A percentile compares a stretch with the other conserved stretches of the same genome.
phyloP scores from a whole-genome alignment of 1,140 invertebrate species.

The Lamellibrachia luymesi region DNA sequence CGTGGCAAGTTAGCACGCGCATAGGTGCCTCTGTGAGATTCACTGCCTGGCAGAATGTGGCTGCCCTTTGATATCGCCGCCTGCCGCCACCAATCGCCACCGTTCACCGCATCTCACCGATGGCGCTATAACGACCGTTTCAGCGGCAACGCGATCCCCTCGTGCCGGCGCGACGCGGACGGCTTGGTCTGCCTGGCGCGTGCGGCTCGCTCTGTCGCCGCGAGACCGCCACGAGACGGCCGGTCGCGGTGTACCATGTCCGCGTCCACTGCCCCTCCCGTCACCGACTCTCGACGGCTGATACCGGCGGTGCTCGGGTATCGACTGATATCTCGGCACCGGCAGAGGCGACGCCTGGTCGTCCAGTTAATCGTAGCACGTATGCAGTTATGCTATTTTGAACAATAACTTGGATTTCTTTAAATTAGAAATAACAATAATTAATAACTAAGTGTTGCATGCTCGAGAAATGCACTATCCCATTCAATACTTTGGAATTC shows the following conservation, averaged over 20 bases:
- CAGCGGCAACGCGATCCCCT: not conserved
- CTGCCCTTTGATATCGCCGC: not conserved
- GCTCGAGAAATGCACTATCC: too few species aligned
- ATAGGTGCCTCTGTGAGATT: not conserved
- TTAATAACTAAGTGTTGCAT: too few species aligned
- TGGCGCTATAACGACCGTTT: not conserved
- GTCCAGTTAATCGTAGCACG: not conserved
- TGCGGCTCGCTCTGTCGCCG: too few species aligned
- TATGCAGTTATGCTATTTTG: too few species aligned
- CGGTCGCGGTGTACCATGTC: not conserved
- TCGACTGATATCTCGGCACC: not conserved
- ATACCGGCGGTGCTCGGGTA: not conserved
- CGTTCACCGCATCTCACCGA: not conserved
- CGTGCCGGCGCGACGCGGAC: too few species aligned
- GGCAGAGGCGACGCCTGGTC: not conserved
- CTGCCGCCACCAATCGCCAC: not conserved
- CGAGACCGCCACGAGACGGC: not conserved
- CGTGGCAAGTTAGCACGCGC: not conserved
- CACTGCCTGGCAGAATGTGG: not conserved
- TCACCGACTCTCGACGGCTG: not conserved
- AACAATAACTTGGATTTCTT: too few species aligned
- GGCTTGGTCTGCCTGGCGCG: not conserved
- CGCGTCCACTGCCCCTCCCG: too few species aligned
- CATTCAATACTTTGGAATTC: too few species aligned
- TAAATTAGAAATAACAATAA: too few species aligned